Evolutionary conservation across 2,888 invertebrate genomes (phyloP), one percentile per base, ranked within the genome.

Genomic region (Doris montereyensis): DNA sequence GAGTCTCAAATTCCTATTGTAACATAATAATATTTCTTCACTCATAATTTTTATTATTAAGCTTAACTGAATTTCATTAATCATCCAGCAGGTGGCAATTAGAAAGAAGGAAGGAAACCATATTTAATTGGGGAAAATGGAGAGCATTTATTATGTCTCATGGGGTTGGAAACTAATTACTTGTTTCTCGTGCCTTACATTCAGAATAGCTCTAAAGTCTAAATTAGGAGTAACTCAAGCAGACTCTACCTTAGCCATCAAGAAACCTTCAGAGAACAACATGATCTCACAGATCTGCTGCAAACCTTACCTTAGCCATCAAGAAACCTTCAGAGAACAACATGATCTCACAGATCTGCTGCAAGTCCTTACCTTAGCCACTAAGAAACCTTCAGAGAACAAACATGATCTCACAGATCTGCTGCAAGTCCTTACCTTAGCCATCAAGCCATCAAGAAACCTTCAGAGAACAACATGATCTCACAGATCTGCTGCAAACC

Each of bases 261-360:
- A 92, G 90, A 97, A 97, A 4, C 97, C 97, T 90, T 97, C 97
- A 3, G 97, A 96, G 91, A 97, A 97, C 26, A 97, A 92, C 80
- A 96, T 97, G 86, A 97, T 97, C 89, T 95, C 94, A 89, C 97
- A 97, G 86, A 98, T 97, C 92, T 97, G 94, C 90, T 97, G 96
- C 80, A 96, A 92, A 89, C 97, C 97, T 81, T 82, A 95, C 95
- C 93, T 97, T 97, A 0, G 97, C 97, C 62, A 95, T 94, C 0
- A 96, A 92, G 90, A 97, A 97, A 5, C 97, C 97, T 90, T 97
- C 97, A 8, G 97, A 96, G 91, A 97, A 97, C 32, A 97, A 92
- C 81, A 97, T 97, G 86, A 97, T 97, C 89, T 95, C 94, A 90
- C 97, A 97, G 86, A 98, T 97, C 92, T 97, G 94, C 90, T 97